Conservation (phyloP, 1,140 invertebrate species). For the Bombus affinis region DNA sequence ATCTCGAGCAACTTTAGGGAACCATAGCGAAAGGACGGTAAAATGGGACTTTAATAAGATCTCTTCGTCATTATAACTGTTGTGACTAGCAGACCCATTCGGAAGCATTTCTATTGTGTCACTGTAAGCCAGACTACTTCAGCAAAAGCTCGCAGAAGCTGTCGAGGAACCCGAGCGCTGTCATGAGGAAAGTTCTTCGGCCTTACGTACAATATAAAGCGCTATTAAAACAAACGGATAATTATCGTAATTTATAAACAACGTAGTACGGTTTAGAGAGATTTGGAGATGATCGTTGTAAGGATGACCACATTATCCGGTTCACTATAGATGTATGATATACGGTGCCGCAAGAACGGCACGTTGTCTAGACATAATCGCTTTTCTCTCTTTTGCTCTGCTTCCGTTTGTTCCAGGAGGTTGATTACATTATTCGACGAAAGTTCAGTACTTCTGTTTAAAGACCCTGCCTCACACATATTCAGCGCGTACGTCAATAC, state of each 20-base stretch:
- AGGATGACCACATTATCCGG: not conserved
- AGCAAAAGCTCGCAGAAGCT: not conserved
- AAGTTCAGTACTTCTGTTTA: conserved; percentile 30
- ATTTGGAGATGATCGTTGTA: not conserved
- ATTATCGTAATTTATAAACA: no score
- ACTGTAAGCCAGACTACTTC: not conserved
- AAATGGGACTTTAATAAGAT: conserved; percentile 28
- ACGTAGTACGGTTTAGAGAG: not conserved
- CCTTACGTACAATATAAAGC: not conserved
- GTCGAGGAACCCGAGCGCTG: no score
- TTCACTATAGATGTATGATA: conserved; percentile 10
- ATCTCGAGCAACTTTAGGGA: conserved; percentile 1
- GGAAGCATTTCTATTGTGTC: not conserved
- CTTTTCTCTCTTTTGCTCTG: conserved; percentile 1
- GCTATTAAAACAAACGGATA: not conserved
- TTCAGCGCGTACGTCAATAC: not conserved
- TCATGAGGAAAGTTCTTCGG: not conserved
- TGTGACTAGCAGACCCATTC: not conserved
- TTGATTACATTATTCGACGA: conserved; percentile 59
- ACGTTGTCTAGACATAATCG: conserved; percentile 46
- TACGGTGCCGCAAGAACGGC: not conserved
- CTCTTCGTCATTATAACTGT: conserved; percentile 15
- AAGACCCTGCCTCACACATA: not conserved
- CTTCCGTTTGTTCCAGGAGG: no score
- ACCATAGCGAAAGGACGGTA: not conserved